Evolutionary conservation across 2,888 invertebrate species (phyloP), one percentile per base, ranked within the genome.

Genomic region (Phaedon cochleariae): DNA sequence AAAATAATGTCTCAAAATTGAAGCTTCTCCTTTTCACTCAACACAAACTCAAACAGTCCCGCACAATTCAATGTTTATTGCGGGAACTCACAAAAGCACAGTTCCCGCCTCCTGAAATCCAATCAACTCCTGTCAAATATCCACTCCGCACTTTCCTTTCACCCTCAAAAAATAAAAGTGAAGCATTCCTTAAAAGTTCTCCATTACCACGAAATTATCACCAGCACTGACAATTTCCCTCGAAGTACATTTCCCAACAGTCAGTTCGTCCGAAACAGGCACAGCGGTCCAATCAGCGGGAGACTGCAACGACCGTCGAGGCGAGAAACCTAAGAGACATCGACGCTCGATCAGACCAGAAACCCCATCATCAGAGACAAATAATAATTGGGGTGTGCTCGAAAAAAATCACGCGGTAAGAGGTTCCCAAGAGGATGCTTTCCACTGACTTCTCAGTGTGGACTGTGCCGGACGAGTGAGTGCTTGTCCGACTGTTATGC

Each of bases 401-500:
- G 69, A 68, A 69, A 69, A 69, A 67, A 72, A 71, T 72, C 76
- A 75, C 77, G 76, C 76, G 73, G 64, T 68, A 52, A 67, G 64
- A 55, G 57, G 61, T 62, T 63, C 51, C 49, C 68, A 67, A n/a
- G 67, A 77, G 73, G 75, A 77, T 76, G 77, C 76, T 72, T 71
- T 76, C 71, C 74, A 68, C 71, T 69, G 74, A 77, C 76, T 80
- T 80, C 80, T 80, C 80, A 77, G 79, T 79, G 79, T 78, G 80
- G 82, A 83, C 82, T 83, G 82, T 83, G 82, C 82, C 83, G 83
- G 83, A 81, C 83, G 82, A 83, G 82, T 83, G 83, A 83, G 80
- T 83, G 83, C 80, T 78, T 79, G 79, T 74, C 78, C 78, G 78
- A 75, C 80, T 83, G 83, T 83, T 83, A 82, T 83, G 83, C 82